Conservation (phyloP, 2,888 invertebrate species). For the Venustoraphidia nigricollis region DNA sequence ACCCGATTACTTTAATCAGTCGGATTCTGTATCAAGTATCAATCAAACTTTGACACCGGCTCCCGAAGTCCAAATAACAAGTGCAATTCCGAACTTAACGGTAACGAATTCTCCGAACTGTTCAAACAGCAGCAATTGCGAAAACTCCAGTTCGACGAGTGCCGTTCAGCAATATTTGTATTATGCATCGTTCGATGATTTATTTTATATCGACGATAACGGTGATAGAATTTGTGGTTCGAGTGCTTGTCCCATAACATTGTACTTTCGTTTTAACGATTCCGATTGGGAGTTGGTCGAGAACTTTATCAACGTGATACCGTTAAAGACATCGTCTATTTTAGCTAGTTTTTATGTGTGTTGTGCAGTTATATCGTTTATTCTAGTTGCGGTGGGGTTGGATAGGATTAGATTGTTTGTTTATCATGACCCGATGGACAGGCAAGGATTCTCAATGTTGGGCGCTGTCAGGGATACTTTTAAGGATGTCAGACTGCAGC, state of each 20-base stretch:
- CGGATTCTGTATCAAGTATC: background rate
- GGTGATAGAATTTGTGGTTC: slow-evolving; percentile 41
- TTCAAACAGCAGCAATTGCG: background rate
- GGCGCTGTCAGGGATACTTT: slow-evolving; percentile 35
- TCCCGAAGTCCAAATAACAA: background rate
- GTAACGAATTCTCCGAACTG: background rate
- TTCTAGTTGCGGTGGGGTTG: slow-evolving; percentile 28
- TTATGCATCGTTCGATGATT: slow-evolving; percentile 26
- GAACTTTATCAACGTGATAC: slow-evolving; percentile 18
- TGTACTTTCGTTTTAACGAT: slow-evolving; percentile 7
- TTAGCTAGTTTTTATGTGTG: slow-evolving; percentile 28
- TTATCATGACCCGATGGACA: slow-evolving; percentile 32
- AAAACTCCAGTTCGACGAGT: too few relatives aligned
- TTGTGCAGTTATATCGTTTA: slow-evolving; percentile 28
- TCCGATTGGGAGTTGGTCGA: slow-evolving; percentile 9
- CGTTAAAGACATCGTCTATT: slow-evolving; percentile 23
- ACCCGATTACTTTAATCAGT: background rate
- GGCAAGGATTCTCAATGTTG: slow-evolving; percentile 28
- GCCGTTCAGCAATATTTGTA: slow-evolving; percentile 5
- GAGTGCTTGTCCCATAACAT: slow-evolving; percentile 33
- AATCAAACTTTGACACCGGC: background rate
- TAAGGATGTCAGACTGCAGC: slow-evolving; percentile 45
- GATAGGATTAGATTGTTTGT: slow-evolving; percentile 39
- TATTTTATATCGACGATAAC: slow-evolving; percentile 35
- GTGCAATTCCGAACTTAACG: too few relatives aligned